Conservation (phyloP, 2,888 invertebrate species). For the Formica aserva region DNA sequence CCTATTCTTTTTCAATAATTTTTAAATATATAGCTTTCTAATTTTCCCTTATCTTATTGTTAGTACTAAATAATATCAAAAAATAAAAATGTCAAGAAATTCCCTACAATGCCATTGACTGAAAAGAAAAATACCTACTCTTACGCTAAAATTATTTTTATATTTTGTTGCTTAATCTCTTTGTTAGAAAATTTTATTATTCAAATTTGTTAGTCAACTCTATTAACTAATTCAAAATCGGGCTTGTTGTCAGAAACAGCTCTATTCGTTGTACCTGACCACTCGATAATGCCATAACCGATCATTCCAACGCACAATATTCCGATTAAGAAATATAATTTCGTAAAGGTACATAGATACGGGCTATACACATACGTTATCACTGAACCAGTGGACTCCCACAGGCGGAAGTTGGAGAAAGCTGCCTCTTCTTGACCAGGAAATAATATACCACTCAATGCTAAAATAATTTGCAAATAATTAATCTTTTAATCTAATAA, state of each 20-base stretch:
- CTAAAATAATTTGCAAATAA: conserved; percentile 85
- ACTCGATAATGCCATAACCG: conserved; percentile 91
- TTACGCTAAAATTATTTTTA: background rate
- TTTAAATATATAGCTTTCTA: background rate
- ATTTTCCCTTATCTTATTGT: background rate
- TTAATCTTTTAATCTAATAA: background rate
- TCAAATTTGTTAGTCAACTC: background rate
- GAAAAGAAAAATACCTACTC: background rate
- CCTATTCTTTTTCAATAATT: background rate
- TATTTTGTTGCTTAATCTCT: conserved; percentile 49
- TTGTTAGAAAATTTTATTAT: conserved; percentile 64
- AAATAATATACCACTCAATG: conserved; percentile 94
- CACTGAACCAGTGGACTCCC: conserved; percentile 97
- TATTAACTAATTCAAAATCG: conserved; percentile 80
- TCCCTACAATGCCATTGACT: conserved; percentile 2
- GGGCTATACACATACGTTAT: conserved; percentile 93
- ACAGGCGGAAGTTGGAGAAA: conserved; percentile 96
- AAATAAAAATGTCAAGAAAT: background rate
- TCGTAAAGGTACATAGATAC: conserved; percentile 91
- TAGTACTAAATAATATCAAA: background rate
- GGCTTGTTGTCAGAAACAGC: conserved; percentile 70
- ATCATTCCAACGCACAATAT: conserved; percentile 91
- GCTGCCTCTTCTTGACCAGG: conserved; percentile 95
- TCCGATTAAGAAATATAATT: conserved; percentile 90
- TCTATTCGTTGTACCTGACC: conserved; percentile 72